Base-by-base conservation (phyloP, 2,113 vertebrate species). In the Hydrolagus affinis region DNA sequence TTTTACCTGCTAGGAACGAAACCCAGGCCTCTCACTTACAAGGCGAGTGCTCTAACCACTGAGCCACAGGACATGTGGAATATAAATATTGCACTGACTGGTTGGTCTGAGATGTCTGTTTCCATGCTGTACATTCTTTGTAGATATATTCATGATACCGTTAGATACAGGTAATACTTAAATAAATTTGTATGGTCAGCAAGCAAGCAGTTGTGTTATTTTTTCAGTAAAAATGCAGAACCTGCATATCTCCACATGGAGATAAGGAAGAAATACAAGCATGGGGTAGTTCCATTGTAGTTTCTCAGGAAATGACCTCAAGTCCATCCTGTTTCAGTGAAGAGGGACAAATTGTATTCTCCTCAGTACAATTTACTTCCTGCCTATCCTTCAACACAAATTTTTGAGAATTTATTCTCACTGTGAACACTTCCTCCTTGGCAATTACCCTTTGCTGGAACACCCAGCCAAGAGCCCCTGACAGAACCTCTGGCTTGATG, bases 251-350 rank as follows among this genome's bases (percentile, higher is more conserved):
- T 3, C 11, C 4, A 78, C 6, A 72, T 72, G 57, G 57, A 78
- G 73, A 32, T 44, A 75, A 59, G 62, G 57, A 78, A 15, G n/a
- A 62, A 78, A 28, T 78, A 12, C 62, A 21, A 77, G 56, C 21
- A 15, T 14, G 62, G 57, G 11, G 12, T 21, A 11, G 44, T 44
- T 44, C 6, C 56, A 15, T 62, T 78, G 57, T 62, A 78, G 25
- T 62, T 28, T 62, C 57, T 78, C 57, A 78, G 76, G 57, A 78
- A 78, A 78, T 78, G 12, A 78, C 57, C 23, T 78, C 57, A 78
- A 62, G 57, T 59, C 57, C 57, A n/a, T 25, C 56, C n/a, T 15
- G n/a, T 59, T 77, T 23, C 75, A 59, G 75, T 25, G 23, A 12
- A 78, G 62, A 23, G 11, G 57, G 56, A 11, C 11, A 25, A n/a